Conservation (phyloP, 2,888 invertebrate genomes). For the Synanthedon andrenaeformis region DNA sequence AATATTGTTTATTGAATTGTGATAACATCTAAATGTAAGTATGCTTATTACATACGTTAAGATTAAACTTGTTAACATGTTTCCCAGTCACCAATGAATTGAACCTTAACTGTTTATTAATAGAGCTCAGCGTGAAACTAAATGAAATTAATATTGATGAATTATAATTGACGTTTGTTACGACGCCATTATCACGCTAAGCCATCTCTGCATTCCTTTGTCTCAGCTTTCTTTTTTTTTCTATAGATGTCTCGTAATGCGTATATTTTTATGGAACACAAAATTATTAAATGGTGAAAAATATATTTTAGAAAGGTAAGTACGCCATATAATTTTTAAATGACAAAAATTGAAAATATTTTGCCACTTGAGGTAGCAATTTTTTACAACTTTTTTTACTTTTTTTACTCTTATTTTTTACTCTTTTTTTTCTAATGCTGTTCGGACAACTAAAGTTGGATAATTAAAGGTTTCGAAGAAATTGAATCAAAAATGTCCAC, state of each 20-base stretch:
- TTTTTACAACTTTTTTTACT: too few species aligned
- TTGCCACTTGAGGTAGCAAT: too few species aligned
- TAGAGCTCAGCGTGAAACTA: neutral
- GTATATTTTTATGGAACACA: too few species aligned
- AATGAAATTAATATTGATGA: constrained; percentile 20
- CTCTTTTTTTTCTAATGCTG: too few species aligned
- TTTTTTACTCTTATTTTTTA: too few species aligned
- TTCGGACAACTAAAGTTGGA: too few species aligned
- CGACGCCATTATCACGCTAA: constrained; percentile 16
- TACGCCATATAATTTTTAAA: too few species aligned
- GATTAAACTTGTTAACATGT: neutral
- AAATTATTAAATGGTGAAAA: too few species aligned
- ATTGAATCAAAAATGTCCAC: too few species aligned
- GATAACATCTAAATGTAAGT: neutral
- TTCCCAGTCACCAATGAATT: neutral
- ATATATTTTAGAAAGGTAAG: too few species aligned
- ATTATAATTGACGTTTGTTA: constrained; percentile 22
- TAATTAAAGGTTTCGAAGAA: too few species aligned
- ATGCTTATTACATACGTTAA: neutral
- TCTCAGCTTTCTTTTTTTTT: constrained; percentile 8
- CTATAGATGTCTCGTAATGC: neutral
- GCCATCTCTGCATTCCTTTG: constrained; percentile 16
- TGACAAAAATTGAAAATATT: too few species aligned
- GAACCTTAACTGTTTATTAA: neutral
- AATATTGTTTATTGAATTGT: neutral